Evolutionary conservation across 2,888 invertebrate species (phyloP).

Genomic region (Noctua janthe): DNA sequence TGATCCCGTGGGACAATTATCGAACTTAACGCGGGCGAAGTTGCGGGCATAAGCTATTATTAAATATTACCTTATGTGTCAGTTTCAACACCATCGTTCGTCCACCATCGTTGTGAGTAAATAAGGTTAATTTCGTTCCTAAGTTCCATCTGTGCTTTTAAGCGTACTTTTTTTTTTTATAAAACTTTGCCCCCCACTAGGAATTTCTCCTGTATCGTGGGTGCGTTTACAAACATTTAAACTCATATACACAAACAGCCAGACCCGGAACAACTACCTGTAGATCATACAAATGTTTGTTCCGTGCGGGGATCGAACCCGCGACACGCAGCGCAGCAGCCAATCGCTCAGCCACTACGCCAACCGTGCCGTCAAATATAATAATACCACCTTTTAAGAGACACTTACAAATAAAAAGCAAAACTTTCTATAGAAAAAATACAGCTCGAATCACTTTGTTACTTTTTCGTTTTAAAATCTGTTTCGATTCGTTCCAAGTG

Average conservation of each 20-base stretch:
- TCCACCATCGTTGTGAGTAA: not conserved
- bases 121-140: not conserved
- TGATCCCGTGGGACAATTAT: too few species aligned
- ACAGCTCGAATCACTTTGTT: constrained; percentile 14
- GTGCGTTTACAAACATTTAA: too few species aligned
- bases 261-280: too few species aligned
- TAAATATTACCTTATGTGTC: not conserved
- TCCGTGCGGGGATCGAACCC: too few species aligned
- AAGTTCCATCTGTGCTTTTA: not conserved
- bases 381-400: not conserved
- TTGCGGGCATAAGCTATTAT: too few species aligned
- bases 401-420: constrained; percentile 1
- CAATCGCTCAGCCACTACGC: too few species aligned
- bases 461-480: constrained; percentile 54
- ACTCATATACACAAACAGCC: too few species aligned
- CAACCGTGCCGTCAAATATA: too few species aligned
- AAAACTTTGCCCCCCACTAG: not conserved
- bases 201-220: too few species aligned
- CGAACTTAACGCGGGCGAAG: too few species aligned
- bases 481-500: constrained; percentile 52
- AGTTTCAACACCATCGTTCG: not conserved
- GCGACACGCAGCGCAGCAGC: too few species aligned
- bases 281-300: too few species aligned
- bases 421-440: constrained; percentile 8
- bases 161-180: not conserved